A percentile compares a stretch with the other conserved stretches of the same genome.
These are phyloP conservation scores for Siniperca knerii DNA, from an alignment of 2,113 vertebrate species.

Conservation along the genomic window DNA sequence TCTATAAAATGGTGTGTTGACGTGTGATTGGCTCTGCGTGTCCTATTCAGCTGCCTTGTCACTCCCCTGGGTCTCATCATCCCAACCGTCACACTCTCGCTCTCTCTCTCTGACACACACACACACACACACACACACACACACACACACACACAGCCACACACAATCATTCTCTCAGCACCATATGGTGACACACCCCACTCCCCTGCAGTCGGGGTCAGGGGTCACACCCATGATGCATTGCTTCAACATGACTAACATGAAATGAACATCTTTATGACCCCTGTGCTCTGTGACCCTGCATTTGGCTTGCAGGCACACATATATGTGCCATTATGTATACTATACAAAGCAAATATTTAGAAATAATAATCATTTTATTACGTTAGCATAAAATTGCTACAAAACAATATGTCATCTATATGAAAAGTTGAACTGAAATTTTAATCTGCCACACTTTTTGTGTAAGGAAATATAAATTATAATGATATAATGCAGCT, in stretches of 20 bases:
- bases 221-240: slow-evolving; percentile 73
- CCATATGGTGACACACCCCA: slow-evolving; percentile 80
- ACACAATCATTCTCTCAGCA: slow-evolving; percentile 51
- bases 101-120: slow-evolving; percentile 18
- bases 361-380: neutral
- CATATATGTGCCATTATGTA: neutral
- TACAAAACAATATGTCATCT: neutral
- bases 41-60: slow-evolving; percentile 40
- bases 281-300: slow-evolving; percentile 15
- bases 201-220: slow-evolving; percentile 68
- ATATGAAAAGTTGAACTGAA: neutral
- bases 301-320: neutral
- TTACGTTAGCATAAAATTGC: neutral
- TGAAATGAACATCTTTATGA: slow-evolving; percentile 30
- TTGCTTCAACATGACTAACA: slow-evolving; percentile 48
- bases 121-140: slow-evolving; percentile 17
- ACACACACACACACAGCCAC: slow-evolving; percentile 47
- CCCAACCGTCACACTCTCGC: slow-evolving; percentile 40
- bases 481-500: neutral
- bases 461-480: neutral
- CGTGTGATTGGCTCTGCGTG: slow-evolving; percentile 44
- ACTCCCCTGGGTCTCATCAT: slow-evolving; percentile 72
- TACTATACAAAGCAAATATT: neutral
- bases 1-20: slow-evolving; percentile 41
- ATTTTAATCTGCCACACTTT: neutral